Percentiles rank a stretch among this genome's conserved stretches.
phyloP scores from a whole-genome alignment of 2,888 invertebrate species.

The Ceriagrion tenellum region DNA sequence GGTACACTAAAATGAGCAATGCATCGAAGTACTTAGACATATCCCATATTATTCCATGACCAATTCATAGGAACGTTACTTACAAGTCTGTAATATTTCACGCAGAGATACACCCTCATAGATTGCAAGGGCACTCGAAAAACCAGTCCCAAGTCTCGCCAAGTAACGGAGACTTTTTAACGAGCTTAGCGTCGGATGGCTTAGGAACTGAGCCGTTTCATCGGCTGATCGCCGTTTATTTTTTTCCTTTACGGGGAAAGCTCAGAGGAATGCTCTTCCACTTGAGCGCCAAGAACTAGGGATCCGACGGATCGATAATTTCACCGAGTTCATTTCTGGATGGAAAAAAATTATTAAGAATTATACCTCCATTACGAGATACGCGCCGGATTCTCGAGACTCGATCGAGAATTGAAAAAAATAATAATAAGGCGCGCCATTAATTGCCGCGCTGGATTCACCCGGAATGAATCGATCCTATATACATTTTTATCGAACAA shows the following conservation, averaged over 20 bases:
- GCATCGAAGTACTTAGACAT: too few species aligned
- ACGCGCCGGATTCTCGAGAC: not conserved
- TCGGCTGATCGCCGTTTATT: not conserved
- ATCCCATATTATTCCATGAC: not conserved
- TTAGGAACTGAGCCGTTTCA: not conserved
- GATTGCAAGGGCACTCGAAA: not conserved
- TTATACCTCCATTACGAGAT: not conserved
- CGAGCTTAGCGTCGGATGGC: not conserved
- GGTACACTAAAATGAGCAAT: too few species aligned
- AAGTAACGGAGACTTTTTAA: not conserved
- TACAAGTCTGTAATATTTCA: not conserved
- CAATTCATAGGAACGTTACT: not conserved
- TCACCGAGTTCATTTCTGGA: not conserved
- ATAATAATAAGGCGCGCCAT: not conserved
- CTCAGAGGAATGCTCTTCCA: not conserved
- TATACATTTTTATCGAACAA: not conserved
- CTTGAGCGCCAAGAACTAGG: not conserved
- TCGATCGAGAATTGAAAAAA: not conserved
- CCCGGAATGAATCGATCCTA: not conserved
- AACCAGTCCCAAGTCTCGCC: not conserved
- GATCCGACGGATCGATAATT: not conserved
- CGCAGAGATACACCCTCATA: not conserved
- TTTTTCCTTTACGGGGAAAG: not conserved
- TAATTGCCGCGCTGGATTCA: constrained; percentile 2
- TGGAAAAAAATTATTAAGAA: not conserved